Evolutionary conservation across 2,113 vertebrate genomes (phyloP).

Genomic region (Craseonycteris thonglongyai): DNA sequence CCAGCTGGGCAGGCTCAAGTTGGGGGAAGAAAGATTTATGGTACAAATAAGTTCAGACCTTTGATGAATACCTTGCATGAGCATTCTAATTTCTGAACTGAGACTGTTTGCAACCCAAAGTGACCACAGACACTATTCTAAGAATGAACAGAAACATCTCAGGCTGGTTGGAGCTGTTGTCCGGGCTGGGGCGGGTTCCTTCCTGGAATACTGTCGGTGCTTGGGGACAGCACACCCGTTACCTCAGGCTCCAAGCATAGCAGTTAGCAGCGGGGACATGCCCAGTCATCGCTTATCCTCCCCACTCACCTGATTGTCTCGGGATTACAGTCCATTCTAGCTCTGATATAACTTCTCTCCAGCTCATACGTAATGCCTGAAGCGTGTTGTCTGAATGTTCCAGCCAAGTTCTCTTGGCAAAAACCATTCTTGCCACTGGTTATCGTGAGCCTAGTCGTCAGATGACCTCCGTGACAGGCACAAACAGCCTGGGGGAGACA

Average conservation of each 20-base stretch:
- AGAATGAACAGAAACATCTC: not conserved
- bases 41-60: not conserved
- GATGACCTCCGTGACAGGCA: not conserved
- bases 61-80: not conserved
- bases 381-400: not conserved
- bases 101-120: not conserved
- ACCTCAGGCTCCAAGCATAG: not conserved
- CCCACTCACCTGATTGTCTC: not conserved
- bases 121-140: not conserved
- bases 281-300: not conserved
- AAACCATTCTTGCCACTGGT: not conserved
- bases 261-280: not conserved
- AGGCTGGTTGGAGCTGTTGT: not conserved
- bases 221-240: not conserved
- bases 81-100: not conserved
- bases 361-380: not conserved
- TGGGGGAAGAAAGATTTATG: not conserved
- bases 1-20: not conserved
- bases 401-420: not conserved
- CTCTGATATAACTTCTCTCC: not conserved
- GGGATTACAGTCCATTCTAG: not conserved
- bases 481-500: not conserved
- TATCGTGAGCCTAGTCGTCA: not conserved
- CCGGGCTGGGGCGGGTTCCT: not conserved
- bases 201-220: not conserved